phyloP scores from a whole-genome alignment of 2,113 vertebrate genomes.

The Sakesphorus luctuosus region DNA sequence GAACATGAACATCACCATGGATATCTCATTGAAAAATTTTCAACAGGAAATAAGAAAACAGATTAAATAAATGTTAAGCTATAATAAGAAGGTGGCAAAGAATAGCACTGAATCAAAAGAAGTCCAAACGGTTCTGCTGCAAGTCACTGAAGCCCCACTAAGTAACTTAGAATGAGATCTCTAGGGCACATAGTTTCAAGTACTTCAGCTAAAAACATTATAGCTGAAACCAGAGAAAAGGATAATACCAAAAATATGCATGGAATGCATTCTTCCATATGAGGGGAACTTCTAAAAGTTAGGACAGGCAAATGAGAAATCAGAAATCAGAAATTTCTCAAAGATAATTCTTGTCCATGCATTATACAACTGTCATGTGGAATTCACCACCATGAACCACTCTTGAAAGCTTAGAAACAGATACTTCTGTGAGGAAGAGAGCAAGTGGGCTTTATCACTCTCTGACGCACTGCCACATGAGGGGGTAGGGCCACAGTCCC shows the following conservation, averaged over 20 bases:
- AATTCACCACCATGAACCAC: background rate
- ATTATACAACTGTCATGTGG: background rate
- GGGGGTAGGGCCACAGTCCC: background rate
- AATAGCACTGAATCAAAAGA: background rate
- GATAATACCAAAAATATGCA: background rate
- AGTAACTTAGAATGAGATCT: background rate
- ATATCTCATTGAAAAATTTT: background rate
- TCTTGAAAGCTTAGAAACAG: background rate
- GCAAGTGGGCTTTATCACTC: background rate
- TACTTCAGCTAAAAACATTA: background rate
- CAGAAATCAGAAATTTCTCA: background rate
- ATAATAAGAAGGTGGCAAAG: background rate
- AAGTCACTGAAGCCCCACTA: background rate
- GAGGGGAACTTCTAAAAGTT: background rate
- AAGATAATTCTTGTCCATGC: background rate
- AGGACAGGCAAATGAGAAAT: background rate
- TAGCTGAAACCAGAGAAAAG: background rate
- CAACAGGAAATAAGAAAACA: constrained; percentile 1
- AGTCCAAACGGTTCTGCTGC: background rate
- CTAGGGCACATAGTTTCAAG: background rate
- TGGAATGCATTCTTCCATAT: background rate
- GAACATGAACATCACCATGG: background rate
- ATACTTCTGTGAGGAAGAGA: background rate
- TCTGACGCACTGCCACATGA: background rate
- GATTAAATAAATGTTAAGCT: background rate